Percentiles rank a stretch among this genome's conserved stretches.
These are phyloP conservation scores for Drosophila atripex DNA, from an alignment of 2,888 invertebrate species.

Conservation along the genomic window DNA sequence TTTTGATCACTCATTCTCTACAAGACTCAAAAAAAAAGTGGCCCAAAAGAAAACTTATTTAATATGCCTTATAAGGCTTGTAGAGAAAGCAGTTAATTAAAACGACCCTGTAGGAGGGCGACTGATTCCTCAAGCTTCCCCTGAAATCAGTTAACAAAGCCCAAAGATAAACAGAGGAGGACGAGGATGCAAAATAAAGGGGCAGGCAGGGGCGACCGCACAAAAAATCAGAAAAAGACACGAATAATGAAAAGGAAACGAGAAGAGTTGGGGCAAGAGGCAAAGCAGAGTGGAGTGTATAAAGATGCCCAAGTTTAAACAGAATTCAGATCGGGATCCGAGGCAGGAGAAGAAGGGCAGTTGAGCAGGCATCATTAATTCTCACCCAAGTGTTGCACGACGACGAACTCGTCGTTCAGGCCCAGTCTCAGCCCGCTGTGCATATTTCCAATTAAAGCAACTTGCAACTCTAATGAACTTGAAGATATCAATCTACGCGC, in stretches of 20 bases:
- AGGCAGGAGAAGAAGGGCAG: slow-evolving; percentile 11
- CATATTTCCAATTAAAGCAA: slow-evolving; percentile 78
- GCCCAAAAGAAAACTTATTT: slow-evolving; percentile 20
- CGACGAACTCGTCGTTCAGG: slow-evolving; percentile 19
- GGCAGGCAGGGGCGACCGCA: slow-evolving; percentile 13
- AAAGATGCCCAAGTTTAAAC: slow-evolving; percentile 62
- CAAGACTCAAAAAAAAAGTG: slow-evolving; percentile 9
- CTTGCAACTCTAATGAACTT: slow-evolving; percentile 78
- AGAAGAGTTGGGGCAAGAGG: slow-evolving; percentile 2
- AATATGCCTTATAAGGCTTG: slow-evolving; percentile 43
- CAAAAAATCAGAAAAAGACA: slow-evolving; percentile 2
- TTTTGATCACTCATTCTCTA: slow-evolving; percentile 2
- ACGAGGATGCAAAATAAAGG: slow-evolving; percentile 25
- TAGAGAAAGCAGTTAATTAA: slow-evolving; percentile 63
- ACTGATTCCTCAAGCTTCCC: slow-evolving; percentile 34
- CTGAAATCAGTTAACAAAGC: slow-evolving; percentile 69
- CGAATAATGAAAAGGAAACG: slow-evolving; percentile 1
- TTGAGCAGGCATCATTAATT: slow-evolving; percentile 72
- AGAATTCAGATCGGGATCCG: slow-evolving; percentile 59
- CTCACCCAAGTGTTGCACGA: slow-evolving; percentile 72
- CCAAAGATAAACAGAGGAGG: slow-evolving; percentile 33
- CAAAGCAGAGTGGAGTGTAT: slow-evolving; percentile 4
- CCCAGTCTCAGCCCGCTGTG: slow-evolving; percentile 45
- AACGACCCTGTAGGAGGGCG: slow-evolving; percentile 40
- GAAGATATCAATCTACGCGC: slow-evolving; percentile 79